Percentiles rank a stretch among this genome's conserved stretches.
phyloP scores from a whole-genome alignment of 2,113 vertebrate species.

The Rutilus rutilus region DNA sequence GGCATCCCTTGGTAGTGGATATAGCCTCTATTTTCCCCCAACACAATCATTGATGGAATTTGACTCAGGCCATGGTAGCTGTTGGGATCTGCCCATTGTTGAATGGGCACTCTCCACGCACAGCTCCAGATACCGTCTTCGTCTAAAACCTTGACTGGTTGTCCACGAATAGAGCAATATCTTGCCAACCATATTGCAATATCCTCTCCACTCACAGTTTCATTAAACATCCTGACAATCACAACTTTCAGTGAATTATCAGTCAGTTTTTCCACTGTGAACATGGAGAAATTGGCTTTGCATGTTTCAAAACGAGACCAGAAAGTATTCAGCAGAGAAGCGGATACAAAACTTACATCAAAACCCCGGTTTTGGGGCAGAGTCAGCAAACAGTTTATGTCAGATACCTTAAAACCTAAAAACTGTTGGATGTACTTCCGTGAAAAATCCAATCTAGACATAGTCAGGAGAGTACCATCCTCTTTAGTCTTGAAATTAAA shows the following conservation, averaged over 20 bases:
- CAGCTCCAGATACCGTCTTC: neutral
- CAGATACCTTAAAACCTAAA: accelerated
- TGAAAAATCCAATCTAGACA: neutral
- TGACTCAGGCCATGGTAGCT: slow-evolving; percentile 35
- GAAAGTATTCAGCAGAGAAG: neutral
- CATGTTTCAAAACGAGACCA: neutral
- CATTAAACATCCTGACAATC: neutral
- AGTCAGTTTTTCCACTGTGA: neutral
- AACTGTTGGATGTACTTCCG: neutral
- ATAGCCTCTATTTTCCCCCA: slow-evolving; percentile 37
- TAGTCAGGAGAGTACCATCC: neutral
- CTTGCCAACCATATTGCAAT: neutral
- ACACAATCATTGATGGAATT: neutral
- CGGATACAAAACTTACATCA: neutral
- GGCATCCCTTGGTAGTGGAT: slow-evolving; percentile 36
- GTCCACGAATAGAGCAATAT: neutral
- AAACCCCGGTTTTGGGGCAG: neutral
- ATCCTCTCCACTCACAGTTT: neutral
- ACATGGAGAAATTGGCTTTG: neutral
- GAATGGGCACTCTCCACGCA: neutral
- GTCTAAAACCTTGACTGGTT: neutral
- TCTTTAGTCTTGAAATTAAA: neutral
- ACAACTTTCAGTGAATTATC: neutral
- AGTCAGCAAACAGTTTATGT: neutral
- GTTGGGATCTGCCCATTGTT: slow-evolving; percentile 18